phyloP scores from a whole-genome alignment of 2,113 vertebrate species.

The Odocoileus hemionus region DNA sequence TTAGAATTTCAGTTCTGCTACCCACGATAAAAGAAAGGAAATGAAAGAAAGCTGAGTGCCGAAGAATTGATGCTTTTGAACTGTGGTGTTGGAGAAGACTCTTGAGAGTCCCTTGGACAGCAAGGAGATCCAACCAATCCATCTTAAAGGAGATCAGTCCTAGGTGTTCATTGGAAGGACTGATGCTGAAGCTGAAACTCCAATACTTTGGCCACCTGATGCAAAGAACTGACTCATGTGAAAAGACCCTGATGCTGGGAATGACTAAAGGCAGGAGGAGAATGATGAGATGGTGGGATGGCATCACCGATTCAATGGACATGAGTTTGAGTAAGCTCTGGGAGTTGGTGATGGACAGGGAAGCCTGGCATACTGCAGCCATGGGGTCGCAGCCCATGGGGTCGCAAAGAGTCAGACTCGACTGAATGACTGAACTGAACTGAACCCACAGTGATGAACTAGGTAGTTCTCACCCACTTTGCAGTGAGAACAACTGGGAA shows the following conservation, averaged over 20 bases:
- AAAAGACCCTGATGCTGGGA: neutral
- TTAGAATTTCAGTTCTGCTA: neutral
- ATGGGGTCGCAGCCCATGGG: neutral
- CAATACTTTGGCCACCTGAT: neutral
- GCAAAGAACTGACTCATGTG: neutral
- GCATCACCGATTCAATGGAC: neutral
- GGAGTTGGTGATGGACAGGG: neutral
- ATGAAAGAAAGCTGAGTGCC: neutral
- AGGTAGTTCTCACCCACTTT: neutral
- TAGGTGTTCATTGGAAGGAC: neutral
- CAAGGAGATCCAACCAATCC: neutral
- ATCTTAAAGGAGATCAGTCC: neutral
- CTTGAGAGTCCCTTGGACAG: neutral
- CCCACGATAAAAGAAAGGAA: neutral
- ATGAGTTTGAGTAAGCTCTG: neutral
- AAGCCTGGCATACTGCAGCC: neutral
- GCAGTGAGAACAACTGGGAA: neutral
- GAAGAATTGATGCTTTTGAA: neutral
- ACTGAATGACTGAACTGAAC: neutral
- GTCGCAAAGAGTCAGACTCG: accelerated
- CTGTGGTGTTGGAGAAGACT: neutral
- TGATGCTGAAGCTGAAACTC: neutral
- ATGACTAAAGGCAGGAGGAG: neutral
- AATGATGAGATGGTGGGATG: neutral
- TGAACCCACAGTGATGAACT: neutral